Evolutionary conservation across 1,140 invertebrate species (phyloP), one percentile per base, ranked within the genome.

Genomic region (Mizuhopecten yessoensis): DNA sequence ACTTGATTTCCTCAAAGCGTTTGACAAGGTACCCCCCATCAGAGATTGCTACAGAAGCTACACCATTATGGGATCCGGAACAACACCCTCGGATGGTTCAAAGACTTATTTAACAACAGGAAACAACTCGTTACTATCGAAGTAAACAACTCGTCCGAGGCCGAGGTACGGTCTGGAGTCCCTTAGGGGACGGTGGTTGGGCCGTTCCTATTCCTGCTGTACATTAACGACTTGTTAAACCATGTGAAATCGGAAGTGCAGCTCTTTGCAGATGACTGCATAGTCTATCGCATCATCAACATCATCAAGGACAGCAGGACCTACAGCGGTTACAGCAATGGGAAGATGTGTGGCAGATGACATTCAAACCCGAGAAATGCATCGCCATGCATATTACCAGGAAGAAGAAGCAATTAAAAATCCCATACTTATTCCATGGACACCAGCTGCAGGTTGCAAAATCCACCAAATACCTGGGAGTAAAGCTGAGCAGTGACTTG

Each of bases 151-250:
- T 94, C 93, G 34, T n/a, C 45, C 5, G 75, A 89, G 39, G 15
- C 57, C 34, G 23, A 7, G 0, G 88, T 94, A 5, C 87, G 39
- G 33, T 89, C 88, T 33, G 92, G 92, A 5, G 93, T 94, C n/a
- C 91, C 94, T 7, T 90, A 94, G 88, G 93, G 94, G 29, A 92
- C 90, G 17, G 87, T 94, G 33, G 39, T 94, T n/a, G 93, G 92
- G 0, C 94, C 90, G 11, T 7, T 92, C 33, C 90, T 94, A 20
- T 94, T 93, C 45, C 23, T 94, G 9, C 29, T 94, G 11, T 94
- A 91, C 87, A 94, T 92, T 29, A 94, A 93, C 39, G 94, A 94
- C 89, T 34, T 94, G 15, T 89, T 90, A 33, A n/a, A 89, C 11
- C 20, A 20, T 34, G 39, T 91, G 15, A 20, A 34, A 0, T 90